These are phyloP conservation scores for Andrena trimmerana DNA, from an alignment of 2,888 invertebrate species.

Conservation along the genomic window DNA sequence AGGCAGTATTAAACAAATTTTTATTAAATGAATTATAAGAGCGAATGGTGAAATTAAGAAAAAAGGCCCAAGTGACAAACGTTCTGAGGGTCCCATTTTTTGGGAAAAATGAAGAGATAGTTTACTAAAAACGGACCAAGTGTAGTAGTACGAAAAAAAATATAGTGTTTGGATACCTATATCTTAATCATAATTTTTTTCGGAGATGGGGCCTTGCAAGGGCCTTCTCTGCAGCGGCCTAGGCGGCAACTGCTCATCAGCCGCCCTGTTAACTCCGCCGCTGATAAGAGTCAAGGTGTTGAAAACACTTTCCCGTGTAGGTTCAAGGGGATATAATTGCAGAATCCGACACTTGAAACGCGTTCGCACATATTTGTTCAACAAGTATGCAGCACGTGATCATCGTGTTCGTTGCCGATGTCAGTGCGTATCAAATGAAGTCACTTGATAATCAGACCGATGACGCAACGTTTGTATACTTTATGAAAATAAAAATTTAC, in stretches of 20 bases:
- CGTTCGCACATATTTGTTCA: neutral
- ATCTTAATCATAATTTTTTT: too few relatives aligned
- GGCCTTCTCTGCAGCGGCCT: too few relatives aligned
- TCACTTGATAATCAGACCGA: neutral
- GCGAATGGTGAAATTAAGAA: too few relatives aligned
- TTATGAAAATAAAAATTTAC: neutral
- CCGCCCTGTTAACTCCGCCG: neutral
- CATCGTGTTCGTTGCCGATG: neutral
- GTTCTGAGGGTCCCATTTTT: too few relatives aligned
- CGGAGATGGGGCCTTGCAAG: too few relatives aligned
- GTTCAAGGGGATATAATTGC: neutral
- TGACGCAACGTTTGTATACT: neutral
- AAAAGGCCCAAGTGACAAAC: too few relatives aligned
- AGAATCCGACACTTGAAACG: neutral
- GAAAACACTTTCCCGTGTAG: neutral
- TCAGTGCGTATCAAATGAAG: conserved; percentile 2
- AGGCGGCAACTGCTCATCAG: neutral
- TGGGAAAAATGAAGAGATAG: too few relatives aligned
- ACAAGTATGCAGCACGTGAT: conserved; percentile 7
- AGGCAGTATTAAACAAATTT: too few relatives aligned
- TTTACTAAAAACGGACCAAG: too few relatives aligned
- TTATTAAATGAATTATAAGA: too few relatives aligned
- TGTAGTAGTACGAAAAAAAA: too few relatives aligned
- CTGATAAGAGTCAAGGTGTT: neutral
- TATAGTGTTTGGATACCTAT: too few relatives aligned